Percentiles rank a stretch among this genome's conserved stretches.
Evolutionary conservation across 2,888 invertebrate genomes (phyloP).

Genomic region (Scaptomyza cyrtandrae): DNA sequence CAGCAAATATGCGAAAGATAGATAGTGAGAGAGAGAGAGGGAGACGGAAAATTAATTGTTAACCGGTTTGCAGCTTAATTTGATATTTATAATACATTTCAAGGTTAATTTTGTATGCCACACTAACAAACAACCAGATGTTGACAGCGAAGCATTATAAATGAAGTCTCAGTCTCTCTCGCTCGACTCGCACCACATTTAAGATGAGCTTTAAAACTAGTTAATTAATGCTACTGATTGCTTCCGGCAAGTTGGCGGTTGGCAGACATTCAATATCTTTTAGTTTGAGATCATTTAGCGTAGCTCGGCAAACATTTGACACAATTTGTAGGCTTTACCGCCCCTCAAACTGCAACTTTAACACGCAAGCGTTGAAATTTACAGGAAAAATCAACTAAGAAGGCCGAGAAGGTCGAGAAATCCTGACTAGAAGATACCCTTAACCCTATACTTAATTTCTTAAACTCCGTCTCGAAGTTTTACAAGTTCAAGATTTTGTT

Average conservation of each 20-base stretch:
- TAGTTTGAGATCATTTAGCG: constrained; percentile 24
- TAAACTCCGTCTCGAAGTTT: too few species aligned
- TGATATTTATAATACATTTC: constrained; percentile 48
- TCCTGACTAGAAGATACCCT: too few species aligned
- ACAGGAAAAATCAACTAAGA: constrained; percentile 6
- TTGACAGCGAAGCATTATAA: constrained; percentile 48
- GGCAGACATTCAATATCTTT: constrained; percentile 20
- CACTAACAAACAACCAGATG: constrained; percentile 31
- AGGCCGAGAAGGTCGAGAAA: too few species aligned
- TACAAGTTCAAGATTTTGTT: too few species aligned
- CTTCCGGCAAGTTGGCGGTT: constrained; percentile 19
- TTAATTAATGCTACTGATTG: constrained; percentile 39
- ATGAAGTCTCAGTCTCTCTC: constrained; percentile 25
- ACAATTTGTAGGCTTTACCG: constrained; percentile 69
- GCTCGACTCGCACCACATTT: neutral
- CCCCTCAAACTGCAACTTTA: constrained; percentile 16
- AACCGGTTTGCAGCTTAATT: constrained; percentile 70
- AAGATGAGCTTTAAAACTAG: constrained; percentile 24
- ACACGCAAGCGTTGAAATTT: constrained; percentile 58
- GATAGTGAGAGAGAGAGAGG: constrained; percentile 18
- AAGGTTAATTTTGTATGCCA: constrained; percentile 64
- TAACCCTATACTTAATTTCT: too few species aligned
- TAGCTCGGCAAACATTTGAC: constrained; percentile 37
- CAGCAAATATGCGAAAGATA: neutral
- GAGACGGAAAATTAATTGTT: constrained; percentile 19